These are phyloP conservation scores for Pseudomyrmex pallidus DNA, from an alignment of 1,140 invertebrate genomes.

Conservation along the genomic window DNA sequence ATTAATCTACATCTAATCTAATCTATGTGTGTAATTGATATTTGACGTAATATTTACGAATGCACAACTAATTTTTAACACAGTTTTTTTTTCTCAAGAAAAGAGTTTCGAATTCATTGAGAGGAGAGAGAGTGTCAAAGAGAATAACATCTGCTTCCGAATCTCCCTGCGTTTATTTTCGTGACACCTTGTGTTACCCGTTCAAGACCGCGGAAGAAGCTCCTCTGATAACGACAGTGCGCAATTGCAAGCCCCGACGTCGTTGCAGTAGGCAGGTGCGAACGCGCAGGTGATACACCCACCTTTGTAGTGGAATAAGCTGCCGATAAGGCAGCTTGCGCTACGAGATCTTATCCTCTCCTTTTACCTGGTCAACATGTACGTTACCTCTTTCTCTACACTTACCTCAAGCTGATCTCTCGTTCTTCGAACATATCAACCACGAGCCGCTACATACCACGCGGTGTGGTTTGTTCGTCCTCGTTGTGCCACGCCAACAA, in stretches of 20 bases:
- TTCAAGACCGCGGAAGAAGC: background rate
- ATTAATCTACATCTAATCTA: too few relatives aligned
- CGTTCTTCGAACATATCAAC: background rate
- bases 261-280: constrained; percentile 52
- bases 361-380: constrained; percentile 1
- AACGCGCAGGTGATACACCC: constrained; percentile 30
- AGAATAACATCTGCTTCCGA: background rate
- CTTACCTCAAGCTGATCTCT: constrained; percentile 39
- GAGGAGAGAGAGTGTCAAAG: too few relatives aligned
- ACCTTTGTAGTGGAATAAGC: too few relatives aligned
- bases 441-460: background rate
- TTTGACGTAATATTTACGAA: too few relatives aligned
- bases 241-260: background rate
- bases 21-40: too few relatives aligned
- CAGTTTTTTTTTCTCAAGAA: too few relatives aligned
- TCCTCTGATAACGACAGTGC: background rate
- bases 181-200: background rate
- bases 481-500: background rate
- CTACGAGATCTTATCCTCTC: background rate
- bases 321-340: constrained; percentile 36
- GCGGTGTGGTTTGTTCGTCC: background rate
- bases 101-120: too few relatives aligned
- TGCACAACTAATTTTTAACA: too few relatives aligned
- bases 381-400: background rate
- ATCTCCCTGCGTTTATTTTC: background rate